Evolutionary conservation across 1,140 invertebrate species (phyloP), one percentile per base, ranked within the genome.

Genomic region (Nasonia longicornis): DNA sequence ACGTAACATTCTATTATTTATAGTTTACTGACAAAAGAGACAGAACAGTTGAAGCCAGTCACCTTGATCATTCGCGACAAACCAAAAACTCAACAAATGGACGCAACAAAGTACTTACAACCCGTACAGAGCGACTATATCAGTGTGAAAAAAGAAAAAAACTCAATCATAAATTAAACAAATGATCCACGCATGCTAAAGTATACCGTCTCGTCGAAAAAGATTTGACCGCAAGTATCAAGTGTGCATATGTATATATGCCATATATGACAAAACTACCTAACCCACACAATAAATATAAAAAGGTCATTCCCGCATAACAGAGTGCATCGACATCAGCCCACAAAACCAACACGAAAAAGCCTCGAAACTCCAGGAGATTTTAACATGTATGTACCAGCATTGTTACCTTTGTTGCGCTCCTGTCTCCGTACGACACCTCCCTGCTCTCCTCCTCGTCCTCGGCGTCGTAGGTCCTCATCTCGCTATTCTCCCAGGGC

Each of bases 401-500:
- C 72, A 83, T 29, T 52, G 11, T 84, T 48, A n/a, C 67, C 11
- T 11, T 86, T 78, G 2, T 67, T 2, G 26, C 64, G 26, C 26
- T 77, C 82, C 22, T 77, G 67, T 69, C 69, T 83, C 78, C 79
- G 64, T 72, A 78, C 74, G 29, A 81, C 16, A 16, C 67, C 69
- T 69, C 72, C 63, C 48, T 84, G 52, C 52, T 78, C n/a, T 84
- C 81, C 0, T 84, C 79, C 20, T 86, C 83, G 20, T 77, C 82
- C 58, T 76, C 79, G n/a, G 12, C 45, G 7, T 71, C 66, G 26
- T 77, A 69, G 48, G 71, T 77, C 7, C 52, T 66, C 8, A 66
- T 70, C 6, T 85, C 81, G 35, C 76, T 29, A 71, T 83, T 85
- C 26, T 89, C 88, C 89, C 89, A 90, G 0, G 88, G 85, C 8